Evolutionary conservation across 2,113 vertebrate species (phyloP).

Genomic region (Polyodon spathula): DNA sequence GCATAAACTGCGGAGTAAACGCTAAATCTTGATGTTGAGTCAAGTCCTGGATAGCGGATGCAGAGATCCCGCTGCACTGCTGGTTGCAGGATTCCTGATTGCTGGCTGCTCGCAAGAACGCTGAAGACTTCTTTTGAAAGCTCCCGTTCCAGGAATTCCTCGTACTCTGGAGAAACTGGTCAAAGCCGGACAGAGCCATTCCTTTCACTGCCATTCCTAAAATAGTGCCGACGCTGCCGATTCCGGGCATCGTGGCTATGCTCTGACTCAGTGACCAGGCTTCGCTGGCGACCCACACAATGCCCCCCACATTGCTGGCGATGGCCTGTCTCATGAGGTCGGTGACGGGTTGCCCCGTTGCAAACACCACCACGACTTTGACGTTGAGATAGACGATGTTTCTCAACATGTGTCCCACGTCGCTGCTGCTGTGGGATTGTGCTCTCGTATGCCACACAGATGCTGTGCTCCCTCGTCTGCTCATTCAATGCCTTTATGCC

Average conservation of each 20-base stretch:
- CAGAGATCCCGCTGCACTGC: constrained; percentile 15
- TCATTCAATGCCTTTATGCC: constrained; percentile 39
- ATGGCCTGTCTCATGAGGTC: constrained; percentile 52
- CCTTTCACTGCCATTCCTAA: constrained; percentile 54
- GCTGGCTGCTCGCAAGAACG: neutral
- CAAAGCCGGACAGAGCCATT: constrained; percentile 39
- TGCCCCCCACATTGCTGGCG: constrained; percentile 47
- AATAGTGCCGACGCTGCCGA: constrained; percentile 49
- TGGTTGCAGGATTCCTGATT: constrained; percentile 41
- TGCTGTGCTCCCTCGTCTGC: constrained; percentile 11
- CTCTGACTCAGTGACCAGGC: constrained; percentile 51
- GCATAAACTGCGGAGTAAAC: constrained; percentile 60
- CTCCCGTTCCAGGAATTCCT: accelerated
- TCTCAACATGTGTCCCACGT: constrained; percentile 33
- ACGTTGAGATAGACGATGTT: constrained; percentile 37
- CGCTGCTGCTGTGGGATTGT: neutral
- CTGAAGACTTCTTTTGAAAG: neutral
- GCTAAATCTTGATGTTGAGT: constrained; percentile 40
- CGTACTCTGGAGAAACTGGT: constrained; percentile 34
- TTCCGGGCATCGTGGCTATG: constrained; percentile 38
- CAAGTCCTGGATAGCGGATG: neutral
- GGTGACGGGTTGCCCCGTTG: constrained; percentile 6
- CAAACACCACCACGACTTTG: constrained; percentile 44
- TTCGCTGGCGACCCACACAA: constrained; percentile 71
- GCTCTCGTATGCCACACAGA: constrained; percentile 60